Percentiles rank a stretch among this genome's conserved stretches.
Conservation (phyloP, 2,113 vertebrate species). For the Poeciliopsis prolifica region DNA sequence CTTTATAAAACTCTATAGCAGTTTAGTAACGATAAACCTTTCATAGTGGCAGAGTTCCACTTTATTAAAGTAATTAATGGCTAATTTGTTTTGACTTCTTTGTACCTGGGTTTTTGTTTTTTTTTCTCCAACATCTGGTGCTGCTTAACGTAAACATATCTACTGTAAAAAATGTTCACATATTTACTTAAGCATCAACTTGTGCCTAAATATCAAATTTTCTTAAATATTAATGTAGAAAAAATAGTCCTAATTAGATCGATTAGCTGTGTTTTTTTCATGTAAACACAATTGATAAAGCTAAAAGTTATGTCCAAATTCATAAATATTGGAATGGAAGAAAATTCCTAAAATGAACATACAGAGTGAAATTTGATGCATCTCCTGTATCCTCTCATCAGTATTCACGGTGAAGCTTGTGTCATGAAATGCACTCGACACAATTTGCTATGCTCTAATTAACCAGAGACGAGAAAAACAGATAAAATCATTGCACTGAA, state of each 20-base stretch:
- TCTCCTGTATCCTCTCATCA: conserved; percentile 51
- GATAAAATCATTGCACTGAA: conserved; percentile 53
- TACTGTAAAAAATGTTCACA: neutral
- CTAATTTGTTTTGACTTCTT: neutral
- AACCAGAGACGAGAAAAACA: conserved; percentile 43
- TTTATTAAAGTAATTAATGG: neutral
- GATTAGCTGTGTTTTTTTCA: too few relatives aligned
- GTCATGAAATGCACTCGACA: conserved; percentile 40
- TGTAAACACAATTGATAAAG: too few relatives aligned
- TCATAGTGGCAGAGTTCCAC: neutral
- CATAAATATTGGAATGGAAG: neutral
- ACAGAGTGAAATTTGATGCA: neutral
- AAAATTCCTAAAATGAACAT: neutral
- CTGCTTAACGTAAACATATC: neutral
- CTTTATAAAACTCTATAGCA: neutral
- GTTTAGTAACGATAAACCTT: neutral
- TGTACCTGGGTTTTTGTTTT: neutral
- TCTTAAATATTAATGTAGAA: neutral
- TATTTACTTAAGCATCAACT: neutral
- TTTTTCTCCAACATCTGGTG: neutral
- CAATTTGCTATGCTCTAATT: conserved; percentile 56
- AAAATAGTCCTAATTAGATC: neutral
- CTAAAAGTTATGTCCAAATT: neutral
- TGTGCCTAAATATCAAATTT: neutral
- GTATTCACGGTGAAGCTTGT: conserved; percentile 46